Percentiles rank a stretch among this genome's conserved stretches.
Evolutionary conservation across 2,797 vertebrate species (phyloP).

Genomic region (Poecilia velifera): DNA sequence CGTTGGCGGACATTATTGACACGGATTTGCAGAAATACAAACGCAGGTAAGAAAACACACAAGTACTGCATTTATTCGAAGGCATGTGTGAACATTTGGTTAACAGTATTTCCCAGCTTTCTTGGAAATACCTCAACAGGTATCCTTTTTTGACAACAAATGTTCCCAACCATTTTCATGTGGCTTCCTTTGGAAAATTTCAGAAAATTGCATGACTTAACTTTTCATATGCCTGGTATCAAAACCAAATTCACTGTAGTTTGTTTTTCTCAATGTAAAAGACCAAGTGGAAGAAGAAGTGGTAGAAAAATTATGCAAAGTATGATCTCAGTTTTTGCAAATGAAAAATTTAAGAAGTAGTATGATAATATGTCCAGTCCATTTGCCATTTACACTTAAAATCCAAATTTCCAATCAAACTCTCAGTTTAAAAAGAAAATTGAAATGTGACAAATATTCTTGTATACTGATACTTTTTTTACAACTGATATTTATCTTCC

Average conservation of each 20-base stretch:
- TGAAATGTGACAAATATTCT: not conserved
- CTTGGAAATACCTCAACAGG: not conserved
- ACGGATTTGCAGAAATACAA: constrained; percentile 86
- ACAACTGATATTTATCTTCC: not conserved
- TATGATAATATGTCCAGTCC: not conserved
- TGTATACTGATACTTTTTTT: not conserved
- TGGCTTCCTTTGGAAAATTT: not conserved
- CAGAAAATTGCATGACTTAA: not conserved
- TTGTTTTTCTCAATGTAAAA: too few species aligned
- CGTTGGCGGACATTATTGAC: constrained; percentile 90
- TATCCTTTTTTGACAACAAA: not conserved
- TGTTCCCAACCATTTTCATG: not conserved
- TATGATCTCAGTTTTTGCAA: not conserved
- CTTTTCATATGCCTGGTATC: not conserved
- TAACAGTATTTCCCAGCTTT: not conserved
- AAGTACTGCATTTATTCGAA: not conserved
- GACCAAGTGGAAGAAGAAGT: not conserved
- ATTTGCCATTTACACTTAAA: not conserved
- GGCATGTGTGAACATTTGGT: not conserved
- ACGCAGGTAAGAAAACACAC: constrained; percentile 79
- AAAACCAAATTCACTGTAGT: not conserved
- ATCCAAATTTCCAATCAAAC: not conserved
- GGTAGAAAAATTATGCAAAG: not conserved
- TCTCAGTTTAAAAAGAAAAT: not conserved
- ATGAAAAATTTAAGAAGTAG: not conserved